A percentile compares a stretch with the other conserved stretches of the same genome.
phyloP scores from a whole-genome alignment of 2,797 vertebrate species.

The Pangasius sanitwongsei region DNA sequence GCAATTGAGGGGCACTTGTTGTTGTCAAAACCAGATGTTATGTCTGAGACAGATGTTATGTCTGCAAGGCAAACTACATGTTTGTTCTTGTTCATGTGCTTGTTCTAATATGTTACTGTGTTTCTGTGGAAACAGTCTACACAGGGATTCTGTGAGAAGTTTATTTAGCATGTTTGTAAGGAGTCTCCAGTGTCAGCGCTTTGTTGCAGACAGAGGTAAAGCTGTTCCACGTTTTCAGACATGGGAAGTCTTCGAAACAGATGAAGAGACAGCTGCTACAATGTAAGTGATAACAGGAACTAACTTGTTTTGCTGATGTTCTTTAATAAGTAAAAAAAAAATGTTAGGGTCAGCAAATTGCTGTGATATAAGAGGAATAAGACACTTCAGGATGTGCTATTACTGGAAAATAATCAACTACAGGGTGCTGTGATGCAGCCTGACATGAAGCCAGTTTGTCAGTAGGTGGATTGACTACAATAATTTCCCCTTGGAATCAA shows the following conservation, averaged over 20 bases:
- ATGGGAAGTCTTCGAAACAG: not conserved
- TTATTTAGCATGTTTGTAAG: not conserved
- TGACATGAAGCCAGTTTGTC: not conserved
- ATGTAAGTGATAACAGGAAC: not conserved
- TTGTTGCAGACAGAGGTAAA: not conserved
- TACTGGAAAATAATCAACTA: not conserved
- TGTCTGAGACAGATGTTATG: not conserved
- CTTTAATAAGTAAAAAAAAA: not conserved
- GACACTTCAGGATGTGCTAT: not conserved
- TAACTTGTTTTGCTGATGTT: not conserved
- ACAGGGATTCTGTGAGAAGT: not conserved
- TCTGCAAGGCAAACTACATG: not conserved
- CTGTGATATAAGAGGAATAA: not conserved
- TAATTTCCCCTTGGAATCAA: not conserved
- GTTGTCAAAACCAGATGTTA: not conserved
- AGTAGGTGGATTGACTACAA: not conserved
- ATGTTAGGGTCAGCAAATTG: not conserved
- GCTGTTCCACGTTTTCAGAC: not conserved
- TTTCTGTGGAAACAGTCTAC: not conserved
- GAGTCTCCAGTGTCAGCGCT: not conserved
- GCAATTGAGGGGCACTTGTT: not conserved
- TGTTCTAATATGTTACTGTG: not conserved
- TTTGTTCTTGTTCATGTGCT: not conserved
- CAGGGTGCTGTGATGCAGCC: not conserved
- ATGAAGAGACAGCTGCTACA: not conserved